Evolutionary conservation across 2,888 invertebrate species (phyloP), one percentile per base, ranked within the genome.

Genomic region (Coelinius sp.): DNA sequence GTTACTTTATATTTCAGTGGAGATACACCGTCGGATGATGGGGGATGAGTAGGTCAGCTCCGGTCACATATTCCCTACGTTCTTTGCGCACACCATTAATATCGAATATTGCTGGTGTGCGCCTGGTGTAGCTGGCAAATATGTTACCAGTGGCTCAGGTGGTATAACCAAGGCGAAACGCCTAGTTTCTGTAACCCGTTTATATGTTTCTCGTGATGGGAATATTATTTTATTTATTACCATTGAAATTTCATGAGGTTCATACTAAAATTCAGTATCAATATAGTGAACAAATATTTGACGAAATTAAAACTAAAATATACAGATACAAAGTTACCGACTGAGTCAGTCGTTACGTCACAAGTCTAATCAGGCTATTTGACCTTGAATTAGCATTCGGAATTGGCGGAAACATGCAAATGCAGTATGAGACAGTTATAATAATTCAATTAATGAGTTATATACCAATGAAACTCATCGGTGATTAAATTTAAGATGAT

Each of bases 61-160:
- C 20, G n/a, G 35, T 17, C 20, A 31, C 20, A 35, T 7, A 31
- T 59, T 59, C 59, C 25, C 53, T 53, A 53, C 59, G 59, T 31
- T 59, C 59, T 59, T 59, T 59, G 59, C 59, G 59, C 59, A 59
- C 59, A 59, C 59, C 59, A 59, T 59, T 59, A 59, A 59, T 59
- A 59, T 59, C 59, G 59, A 59, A 59, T 59, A 59, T 59, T 59
- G 59, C 59, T 14, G 31, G 31, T 56, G 56, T 56, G 59, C 59
- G 59, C 31, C 59, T 20, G 59, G 59, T 59, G 59, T 59, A 35
- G 35, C 59, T 59, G 59, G 59, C 59, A 59, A 59, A 59, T 59
- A 59, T 59, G 59, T 59, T 59, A n/a, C 35, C 35, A 35, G 7
- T 10, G 59, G 59, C 59, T 59, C 59, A 59, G 59, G 59, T 59